These are phyloP conservation scores for Pogonomyrmex barbatus DNA, from an alignment of 1,140 invertebrate genomes.

Conservation along the genomic window DNA sequence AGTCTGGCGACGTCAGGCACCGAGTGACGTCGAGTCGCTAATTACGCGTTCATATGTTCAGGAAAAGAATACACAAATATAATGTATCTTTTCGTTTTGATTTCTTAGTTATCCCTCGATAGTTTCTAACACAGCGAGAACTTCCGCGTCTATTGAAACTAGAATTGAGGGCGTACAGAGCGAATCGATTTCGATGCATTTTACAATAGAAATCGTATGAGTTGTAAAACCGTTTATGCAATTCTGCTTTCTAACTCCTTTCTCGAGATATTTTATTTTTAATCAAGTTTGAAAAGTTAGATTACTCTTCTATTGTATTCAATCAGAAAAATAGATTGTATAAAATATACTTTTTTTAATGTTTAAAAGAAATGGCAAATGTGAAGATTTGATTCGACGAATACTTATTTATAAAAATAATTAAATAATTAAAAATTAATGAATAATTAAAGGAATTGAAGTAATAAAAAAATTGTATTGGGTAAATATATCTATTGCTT, in stretches of 20 bases:
- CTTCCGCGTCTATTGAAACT: not conserved
- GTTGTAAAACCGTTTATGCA: not conserved
- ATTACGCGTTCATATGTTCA: slow-evolving; percentile 5
- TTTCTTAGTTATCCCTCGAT: not conserved
- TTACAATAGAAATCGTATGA: not conserved
- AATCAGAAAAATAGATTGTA: not conserved
- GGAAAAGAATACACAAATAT: slow-evolving; percentile 9
- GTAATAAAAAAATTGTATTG: not conserved
- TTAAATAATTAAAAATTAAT: not conserved
- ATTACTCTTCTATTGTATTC: not conserved
- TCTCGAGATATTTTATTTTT: not conserved
- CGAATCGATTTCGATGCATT: slow-evolving; percentile 22
- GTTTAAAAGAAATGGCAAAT: not conserved
- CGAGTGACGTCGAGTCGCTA: not conserved
- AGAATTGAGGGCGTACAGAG: not conserved
- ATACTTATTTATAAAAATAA: not conserved
- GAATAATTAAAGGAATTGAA: not conserved
- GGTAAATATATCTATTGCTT: not conserved
- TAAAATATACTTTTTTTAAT: not conserved
- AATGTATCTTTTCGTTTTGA: not conserved
- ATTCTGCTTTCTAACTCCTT: not conserved
- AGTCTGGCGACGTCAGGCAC: not conserved
- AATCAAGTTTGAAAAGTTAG: not conserved
- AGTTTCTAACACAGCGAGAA: not conserved
- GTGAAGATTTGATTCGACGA: not conserved